Base-by-base conservation (phyloP, 2,797 vertebrate species). In the Oryzias dopingdopingensis region DNA sequence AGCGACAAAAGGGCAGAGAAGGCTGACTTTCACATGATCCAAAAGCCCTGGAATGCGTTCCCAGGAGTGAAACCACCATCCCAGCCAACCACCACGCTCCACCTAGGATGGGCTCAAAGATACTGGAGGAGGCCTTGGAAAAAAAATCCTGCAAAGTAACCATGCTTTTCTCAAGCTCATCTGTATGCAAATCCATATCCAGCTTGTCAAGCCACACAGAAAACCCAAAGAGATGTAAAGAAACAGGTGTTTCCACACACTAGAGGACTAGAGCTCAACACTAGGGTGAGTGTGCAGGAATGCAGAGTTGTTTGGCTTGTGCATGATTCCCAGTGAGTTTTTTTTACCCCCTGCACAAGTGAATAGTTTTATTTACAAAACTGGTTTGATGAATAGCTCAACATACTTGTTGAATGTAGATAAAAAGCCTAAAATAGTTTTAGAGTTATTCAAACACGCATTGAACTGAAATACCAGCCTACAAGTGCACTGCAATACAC, bases 21-120 rank as follows among this genome's bases (percentile, higher is more conserved):
- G 81, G 68, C 82, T 74, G 80, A 76, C 72, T 88, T 91, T 87
- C 85, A 85, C 84, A 85, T 89, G 88, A 89, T 82, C 81, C 85
- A 86, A 78, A 82, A 59, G 70, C 76, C 84, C 72, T 83, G 88
- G 88, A 84, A 90, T 90, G 83, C 70, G 72, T 57, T 86, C 85
- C 76, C 82, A 60, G 44, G 81, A 78, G 82, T 77, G 45, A 56
- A 67, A 60, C 68, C 67, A 53, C 54, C 59, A 68, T 45, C 60
- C 47, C 42, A 66, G 62, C 64, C 73, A 67, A 67, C 57, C 51
- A 16, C 22, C 24, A 59, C 49, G 55, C 65, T 80, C 47, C 59
- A 72, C 65, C 65, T 13, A 69, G 56, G 70, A 64, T 63, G 13
- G 54, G 67, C 64, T 56, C 55, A 67, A 45, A 69, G 60, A 70